phyloP scores from a whole-genome alignment of 2,797 vertebrate species.

The Sardinella longiceps region DNA sequence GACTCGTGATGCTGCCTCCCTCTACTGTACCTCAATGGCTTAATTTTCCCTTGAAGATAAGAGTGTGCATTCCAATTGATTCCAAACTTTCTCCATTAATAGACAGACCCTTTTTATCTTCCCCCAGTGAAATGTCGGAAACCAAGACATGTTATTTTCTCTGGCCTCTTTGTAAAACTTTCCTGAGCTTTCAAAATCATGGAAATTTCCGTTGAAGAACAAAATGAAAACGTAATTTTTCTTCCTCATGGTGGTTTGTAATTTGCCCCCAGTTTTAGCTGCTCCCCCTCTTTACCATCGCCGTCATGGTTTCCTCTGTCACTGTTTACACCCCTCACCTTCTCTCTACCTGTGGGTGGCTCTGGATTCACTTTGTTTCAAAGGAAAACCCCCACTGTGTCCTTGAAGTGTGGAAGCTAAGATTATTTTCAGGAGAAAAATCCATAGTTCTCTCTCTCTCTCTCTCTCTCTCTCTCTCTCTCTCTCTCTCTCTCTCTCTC shows the following conservation, averaged over 20 bases:
- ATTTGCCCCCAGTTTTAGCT: constrained; percentile 1
- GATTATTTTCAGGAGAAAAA: constrained; percentile 56
- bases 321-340: constrained; percentile 57
- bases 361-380: constrained; percentile 55
- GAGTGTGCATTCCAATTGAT: background rate
- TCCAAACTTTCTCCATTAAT: background rate
- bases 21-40: background rate
- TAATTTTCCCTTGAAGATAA: background rate
- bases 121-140: background rate
- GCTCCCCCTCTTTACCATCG: background rate
- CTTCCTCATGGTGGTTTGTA: background rate
- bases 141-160: background rate
- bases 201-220: background rate
- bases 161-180: background rate
- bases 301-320: background rate
- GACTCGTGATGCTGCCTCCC: background rate
- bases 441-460: constrained; percentile 45
- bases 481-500: constrained; percentile 27
- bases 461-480: constrained; percentile 29
- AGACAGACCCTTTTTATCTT: background rate
- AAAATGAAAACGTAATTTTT: background rate
- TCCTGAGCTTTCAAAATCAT: background rate
- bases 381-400: constrained; percentile 57
- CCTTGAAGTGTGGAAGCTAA: constrained; percentile 55
- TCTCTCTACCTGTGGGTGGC: constrained; percentile 53